Percentiles rank a stretch among this genome's conserved stretches.
These are phyloP conservation scores for Minunthozetes semirufus DNA, from an alignment of 2,888 invertebrate genomes.

Conservation along the genomic window DNA sequence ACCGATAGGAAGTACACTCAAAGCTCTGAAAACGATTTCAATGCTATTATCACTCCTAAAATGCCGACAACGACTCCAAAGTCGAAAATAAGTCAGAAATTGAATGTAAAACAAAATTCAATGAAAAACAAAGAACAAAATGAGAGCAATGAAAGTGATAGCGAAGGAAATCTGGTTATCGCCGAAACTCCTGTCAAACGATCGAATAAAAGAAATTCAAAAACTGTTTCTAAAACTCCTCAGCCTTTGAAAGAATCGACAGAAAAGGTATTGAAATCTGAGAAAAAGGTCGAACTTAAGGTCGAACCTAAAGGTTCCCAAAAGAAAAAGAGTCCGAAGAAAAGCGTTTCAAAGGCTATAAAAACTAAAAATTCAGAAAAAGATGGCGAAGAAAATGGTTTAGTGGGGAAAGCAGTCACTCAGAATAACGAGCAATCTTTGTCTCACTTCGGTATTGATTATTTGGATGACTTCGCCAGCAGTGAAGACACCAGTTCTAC, in stretches of 20 bases:
- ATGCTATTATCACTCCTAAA: neutral
- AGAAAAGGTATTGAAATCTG: neutral
- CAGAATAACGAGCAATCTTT: slow-evolving; percentile 1
- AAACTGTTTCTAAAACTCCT: neutral
- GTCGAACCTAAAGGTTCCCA: neutral
- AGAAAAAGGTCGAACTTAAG: neutral
- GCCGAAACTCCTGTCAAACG: neutral
- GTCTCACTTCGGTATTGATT: slow-evolving; percentile 12
- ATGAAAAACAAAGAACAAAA: neutral
- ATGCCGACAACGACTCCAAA: neutral
- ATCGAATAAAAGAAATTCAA: neutral
- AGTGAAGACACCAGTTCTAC: slow-evolving; percentile 29
- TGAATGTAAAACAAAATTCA: neutral
- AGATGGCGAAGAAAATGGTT: neutral
- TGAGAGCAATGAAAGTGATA: slow-evolving; percentile 18
- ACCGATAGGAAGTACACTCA: slow-evolving; percentile 15
- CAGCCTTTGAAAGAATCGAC: neutral
- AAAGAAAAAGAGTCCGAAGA: slow-evolving; percentile 4
- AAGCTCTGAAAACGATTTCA: neutral
- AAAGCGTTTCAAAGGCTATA: neutral
- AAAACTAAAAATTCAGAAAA: neutral
- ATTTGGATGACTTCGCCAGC: slow-evolving; percentile 15
- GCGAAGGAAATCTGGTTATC: slow-evolving; percentile 24
- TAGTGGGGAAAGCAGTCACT: neutral
- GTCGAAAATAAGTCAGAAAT: neutral